A percentile compares a stretch with the other conserved stretches of the same genome.
Conservation (phyloP, 2,888 invertebrate genomes). For the Lumbricus terrestris region DNA sequence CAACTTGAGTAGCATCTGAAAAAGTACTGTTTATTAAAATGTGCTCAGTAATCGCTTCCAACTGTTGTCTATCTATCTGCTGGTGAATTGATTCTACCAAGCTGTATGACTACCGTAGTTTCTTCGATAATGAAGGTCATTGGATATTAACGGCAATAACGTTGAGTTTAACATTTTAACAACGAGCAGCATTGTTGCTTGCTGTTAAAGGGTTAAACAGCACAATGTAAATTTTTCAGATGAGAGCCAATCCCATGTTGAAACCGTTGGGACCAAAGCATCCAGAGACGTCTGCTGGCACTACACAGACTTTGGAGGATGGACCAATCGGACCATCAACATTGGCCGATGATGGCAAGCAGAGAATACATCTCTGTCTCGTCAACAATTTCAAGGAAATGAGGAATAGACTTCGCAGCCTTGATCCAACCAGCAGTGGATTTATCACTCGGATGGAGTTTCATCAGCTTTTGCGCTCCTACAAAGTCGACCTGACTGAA, state of each 20-base stretch:
- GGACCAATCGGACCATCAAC: not conserved
- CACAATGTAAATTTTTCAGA: not conserved
- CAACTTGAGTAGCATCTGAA: too few species aligned
- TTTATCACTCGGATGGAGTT: constrained; percentile 47
- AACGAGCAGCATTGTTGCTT: too few species aligned
- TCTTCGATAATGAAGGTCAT: not conserved
- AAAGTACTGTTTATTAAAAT: not conserved
- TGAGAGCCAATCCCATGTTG: not conserved
- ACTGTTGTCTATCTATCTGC: not conserved
- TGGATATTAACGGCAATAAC: not conserved
- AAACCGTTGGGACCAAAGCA: not conserved
- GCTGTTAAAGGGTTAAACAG: too few species aligned
- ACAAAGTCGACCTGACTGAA: constrained; percentile 52
- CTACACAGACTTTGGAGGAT: not conserved
- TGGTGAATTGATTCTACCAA: not conserved
- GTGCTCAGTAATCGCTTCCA: not conserved
- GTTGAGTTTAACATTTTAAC: not conserved
- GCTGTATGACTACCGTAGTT: not conserved
- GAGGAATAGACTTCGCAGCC: constrained; percentile 47
- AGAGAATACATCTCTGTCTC: constrained; percentile 47
- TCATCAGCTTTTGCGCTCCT: constrained; percentile 48
- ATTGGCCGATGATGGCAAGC: constrained; percentile 32
- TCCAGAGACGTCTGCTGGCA: not conserved
- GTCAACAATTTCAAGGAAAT: constrained; percentile 55
- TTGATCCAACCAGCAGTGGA: constrained; percentile 45